phyloP scores from a whole-genome alignment of 2,113 vertebrate genomes.

The Gallinago paraguaiae region DNA sequence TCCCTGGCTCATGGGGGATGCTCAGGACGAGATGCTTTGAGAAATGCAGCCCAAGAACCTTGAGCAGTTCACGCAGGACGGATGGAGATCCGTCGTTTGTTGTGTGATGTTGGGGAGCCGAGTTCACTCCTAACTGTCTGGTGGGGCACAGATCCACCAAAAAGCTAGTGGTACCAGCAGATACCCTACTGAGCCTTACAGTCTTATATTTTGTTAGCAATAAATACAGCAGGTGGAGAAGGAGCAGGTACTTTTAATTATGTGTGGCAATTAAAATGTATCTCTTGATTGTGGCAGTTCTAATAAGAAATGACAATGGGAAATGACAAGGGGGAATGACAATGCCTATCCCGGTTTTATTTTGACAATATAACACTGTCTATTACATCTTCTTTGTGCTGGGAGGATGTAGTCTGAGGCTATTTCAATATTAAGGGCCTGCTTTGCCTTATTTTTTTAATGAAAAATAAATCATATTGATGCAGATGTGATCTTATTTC shows the following conservation, averaged over 20 bases:
- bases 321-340: background rate
- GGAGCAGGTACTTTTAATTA: background rate
- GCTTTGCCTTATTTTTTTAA: slow-evolving; percentile 21
- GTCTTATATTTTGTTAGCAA: background rate
- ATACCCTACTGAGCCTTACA: background rate
- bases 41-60: background rate
- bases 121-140: background rate
- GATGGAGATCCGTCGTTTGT: background rate
- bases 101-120: accelerated
- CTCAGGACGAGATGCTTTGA: background rate
- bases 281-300: background rate
- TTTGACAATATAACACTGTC: background rate
- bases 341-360: background rate
- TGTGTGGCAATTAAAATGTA: background rate
- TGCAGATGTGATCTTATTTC: slow-evolving; percentile 36
- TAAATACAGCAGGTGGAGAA: background rate
- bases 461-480: slow-evolving; percentile 36
- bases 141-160: accelerated
- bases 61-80: accelerated
- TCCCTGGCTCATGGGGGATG: background rate
- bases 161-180: background rate
- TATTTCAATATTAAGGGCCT: background rate
- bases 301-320: too few species aligned
- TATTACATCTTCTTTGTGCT: background rate
- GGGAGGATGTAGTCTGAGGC: background rate